Evolutionary conservation across 2,113 vertebrate species (phyloP).

Genomic region (Marmota flaviventris): DNA sequence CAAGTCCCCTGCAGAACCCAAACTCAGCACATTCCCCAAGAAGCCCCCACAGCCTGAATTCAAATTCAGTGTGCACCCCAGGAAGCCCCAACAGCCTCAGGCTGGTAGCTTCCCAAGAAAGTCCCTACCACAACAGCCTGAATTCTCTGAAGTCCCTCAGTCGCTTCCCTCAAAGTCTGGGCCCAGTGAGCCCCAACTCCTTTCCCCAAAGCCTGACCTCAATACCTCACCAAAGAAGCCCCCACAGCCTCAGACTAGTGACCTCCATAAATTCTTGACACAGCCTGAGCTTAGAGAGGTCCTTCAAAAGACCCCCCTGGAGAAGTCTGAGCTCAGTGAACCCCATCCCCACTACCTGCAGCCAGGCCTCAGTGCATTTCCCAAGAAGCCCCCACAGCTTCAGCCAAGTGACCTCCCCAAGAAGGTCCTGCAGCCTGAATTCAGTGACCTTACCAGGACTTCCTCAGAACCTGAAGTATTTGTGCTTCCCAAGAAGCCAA

Average conservation of each 20-base stretch:
- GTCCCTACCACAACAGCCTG: neutral
- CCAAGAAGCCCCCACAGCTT: neutral
- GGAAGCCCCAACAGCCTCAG: neutral
- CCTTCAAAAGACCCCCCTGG: neutral
- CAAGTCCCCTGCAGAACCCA: neutral
- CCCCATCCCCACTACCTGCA: neutral
- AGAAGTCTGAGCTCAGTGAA: neutral
- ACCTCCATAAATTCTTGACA: neutral
- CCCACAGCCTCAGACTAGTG: neutral
- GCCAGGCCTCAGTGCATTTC: neutral
- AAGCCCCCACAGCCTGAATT: neutral
- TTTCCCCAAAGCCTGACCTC: neutral
- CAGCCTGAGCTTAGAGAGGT: neutral
- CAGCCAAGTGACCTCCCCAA: neutral
- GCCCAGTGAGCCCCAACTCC: neutral
- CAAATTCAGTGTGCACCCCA: neutral
- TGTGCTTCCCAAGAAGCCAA: neutral
- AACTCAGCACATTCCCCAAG: neutral
- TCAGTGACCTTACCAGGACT: conserved; percentile 35
- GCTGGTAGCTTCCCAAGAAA: neutral
- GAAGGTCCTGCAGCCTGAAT: neutral
- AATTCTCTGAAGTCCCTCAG: neutral
- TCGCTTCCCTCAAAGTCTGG: neutral
- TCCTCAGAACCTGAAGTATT: conserved; percentile 66
- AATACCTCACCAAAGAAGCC: neutral